A percentile compares a stretch with the other conserved stretches of the same genome.
Evolutionary conservation across 2,113 vertebrate genomes (phyloP).

Genomic region (Chionodraco myersi): DNA sequence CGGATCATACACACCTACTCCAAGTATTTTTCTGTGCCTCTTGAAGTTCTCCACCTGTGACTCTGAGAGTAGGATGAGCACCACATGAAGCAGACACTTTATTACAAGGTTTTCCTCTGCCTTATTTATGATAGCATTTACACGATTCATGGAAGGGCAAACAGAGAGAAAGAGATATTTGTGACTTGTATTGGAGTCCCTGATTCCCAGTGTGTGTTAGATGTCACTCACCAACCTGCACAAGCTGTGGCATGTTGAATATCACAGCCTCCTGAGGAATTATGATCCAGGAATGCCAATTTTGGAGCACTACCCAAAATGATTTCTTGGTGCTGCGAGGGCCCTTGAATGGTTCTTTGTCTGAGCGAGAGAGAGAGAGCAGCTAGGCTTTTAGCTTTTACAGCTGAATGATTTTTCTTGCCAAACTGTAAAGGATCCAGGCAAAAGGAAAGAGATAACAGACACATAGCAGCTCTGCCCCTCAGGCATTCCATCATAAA

Average conservation of each 20-base stretch:
- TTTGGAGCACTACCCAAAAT: constrained; percentile 73
- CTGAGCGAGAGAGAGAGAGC: constrained; percentile 33
- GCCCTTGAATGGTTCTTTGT: constrained; percentile 75
- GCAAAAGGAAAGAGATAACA: constrained; percentile 50
- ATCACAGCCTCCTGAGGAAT: constrained; percentile 70
- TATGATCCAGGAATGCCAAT: constrained; percentile 77
- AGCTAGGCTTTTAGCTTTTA: constrained; percentile 53
- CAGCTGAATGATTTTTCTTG: constrained; percentile 61
- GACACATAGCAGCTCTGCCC: constrained; percentile 44
- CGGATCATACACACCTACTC: constrained; percentile 49
- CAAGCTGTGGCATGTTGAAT: constrained; percentile 77
- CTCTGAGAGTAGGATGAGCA: constrained; percentile 37
- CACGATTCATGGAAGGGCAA: neutral
- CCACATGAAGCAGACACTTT: constrained; percentile 41
- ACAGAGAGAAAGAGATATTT: constrained; percentile 26
- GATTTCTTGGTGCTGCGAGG: constrained; percentile 63
- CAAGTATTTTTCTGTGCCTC: constrained; percentile 65
- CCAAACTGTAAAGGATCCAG: constrained; percentile 65
- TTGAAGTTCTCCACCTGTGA: constrained; percentile 66
- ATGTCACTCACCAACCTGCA: constrained; percentile 74
- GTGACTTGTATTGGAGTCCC: constrained; percentile 50
- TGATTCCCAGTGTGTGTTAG: constrained; percentile 41
- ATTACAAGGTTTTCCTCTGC: constrained; percentile 48
- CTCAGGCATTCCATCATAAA: constrained; percentile 55
- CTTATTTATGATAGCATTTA: constrained; percentile 50